A percentile compares a stretch with the other conserved stretches of the same genome.
phyloP scores from a whole-genome alignment of 2,888 invertebrate species.

The Agrypnus murinus region DNA sequence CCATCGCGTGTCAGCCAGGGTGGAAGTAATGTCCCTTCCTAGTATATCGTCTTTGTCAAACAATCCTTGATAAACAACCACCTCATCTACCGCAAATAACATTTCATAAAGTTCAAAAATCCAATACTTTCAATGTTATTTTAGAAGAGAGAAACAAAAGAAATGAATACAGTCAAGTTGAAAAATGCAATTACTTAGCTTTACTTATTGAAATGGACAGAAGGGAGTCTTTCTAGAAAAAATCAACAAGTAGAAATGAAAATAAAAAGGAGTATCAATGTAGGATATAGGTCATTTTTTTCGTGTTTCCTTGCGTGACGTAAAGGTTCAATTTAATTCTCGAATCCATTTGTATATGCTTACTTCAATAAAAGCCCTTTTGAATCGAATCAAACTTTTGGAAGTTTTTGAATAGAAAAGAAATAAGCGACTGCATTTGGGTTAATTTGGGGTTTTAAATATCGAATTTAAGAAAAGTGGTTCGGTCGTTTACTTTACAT shows the following conservation, averaged over 20 bases:
- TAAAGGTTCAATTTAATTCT: neutral
- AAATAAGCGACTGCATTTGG: too few relatives aligned
- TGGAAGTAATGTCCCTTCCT: slow-evolving; percentile 29
- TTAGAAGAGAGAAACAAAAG: too few relatives aligned
- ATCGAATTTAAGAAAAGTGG: too few relatives aligned
- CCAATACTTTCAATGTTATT: too few relatives aligned
- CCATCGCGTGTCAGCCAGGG: slow-evolving; percentile 48
- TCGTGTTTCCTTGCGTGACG: slow-evolving; percentile 1
- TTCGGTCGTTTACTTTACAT: too few relatives aligned
- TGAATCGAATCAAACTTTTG: too few relatives aligned
- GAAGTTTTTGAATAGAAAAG: too few relatives aligned
- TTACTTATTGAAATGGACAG: neutral
- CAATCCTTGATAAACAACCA: slow-evolving; percentile 14
- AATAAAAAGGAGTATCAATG: neutral
- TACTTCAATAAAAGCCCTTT: too few relatives aligned
- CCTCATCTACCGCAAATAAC: slow-evolving; percentile 5
- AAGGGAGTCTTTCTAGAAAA: slow-evolving; percentile 4
- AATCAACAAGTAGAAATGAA: slow-evolving; percentile 3
- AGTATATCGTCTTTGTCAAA: slow-evolving; percentile 38
- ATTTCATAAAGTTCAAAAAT: slow-evolving; percentile 1
- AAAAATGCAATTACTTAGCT: neutral
- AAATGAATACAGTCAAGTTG: too few relatives aligned
- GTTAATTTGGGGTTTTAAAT: too few relatives aligned
- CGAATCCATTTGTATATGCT: slow-evolving; percentile 7
- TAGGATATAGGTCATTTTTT: neutral